Evolutionary conservation across 2,797 vertebrate species (phyloP).

Genomic region (Phataginus tetradactyla): DNA sequence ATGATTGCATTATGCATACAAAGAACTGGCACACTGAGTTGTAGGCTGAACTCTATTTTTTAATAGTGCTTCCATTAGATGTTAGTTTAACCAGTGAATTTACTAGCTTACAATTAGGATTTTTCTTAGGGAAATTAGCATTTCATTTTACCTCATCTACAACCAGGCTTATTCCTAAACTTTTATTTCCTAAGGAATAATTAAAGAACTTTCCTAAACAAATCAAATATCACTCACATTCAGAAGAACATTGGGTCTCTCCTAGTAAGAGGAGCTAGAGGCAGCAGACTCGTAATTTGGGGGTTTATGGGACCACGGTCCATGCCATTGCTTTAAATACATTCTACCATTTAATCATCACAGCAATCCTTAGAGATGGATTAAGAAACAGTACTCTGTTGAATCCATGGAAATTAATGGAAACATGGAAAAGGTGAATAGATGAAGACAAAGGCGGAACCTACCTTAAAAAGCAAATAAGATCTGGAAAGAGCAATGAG

Average conservation of each 20-base stretch:
- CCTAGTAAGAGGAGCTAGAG: neutral
- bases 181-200: constrained; percentile 18
- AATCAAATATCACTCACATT: neutral
- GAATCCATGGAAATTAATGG: neutral
- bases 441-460: neutral
- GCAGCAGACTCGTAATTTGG: neutral
- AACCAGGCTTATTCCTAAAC: neutral
- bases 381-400: neutral
- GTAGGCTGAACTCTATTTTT: constrained; percentile 39
- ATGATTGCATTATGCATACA: constrained; percentile 28
- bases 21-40: constrained; percentile 41
- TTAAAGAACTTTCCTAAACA: neutral
- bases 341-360: neutral
- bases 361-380: neutral
- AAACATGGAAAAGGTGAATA: neutral
- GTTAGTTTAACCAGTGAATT: neutral
- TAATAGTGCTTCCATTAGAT: constrained; percentile 47
- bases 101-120: neutral
- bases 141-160: neutral
- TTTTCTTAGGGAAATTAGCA: constrained; percentile 54
- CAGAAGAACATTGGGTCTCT: neutral
- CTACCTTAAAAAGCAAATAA: neutral
- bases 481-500: neutral
- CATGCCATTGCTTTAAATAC: neutral
- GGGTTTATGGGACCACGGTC: neutral